phyloP scores from a whole-genome alignment of 2,888 invertebrate species.

The Euclidia mi region DNA sequence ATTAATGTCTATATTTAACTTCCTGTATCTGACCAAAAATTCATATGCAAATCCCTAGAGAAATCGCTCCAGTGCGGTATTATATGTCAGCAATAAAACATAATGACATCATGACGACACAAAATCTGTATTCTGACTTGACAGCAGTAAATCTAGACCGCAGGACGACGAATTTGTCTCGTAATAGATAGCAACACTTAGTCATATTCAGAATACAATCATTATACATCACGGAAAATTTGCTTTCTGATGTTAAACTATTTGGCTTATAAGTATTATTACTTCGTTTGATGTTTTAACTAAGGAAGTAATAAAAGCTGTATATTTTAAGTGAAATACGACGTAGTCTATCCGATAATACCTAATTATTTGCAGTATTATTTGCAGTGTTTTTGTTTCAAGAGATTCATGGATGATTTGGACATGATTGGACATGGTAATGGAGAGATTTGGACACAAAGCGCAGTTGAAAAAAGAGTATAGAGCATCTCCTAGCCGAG shows the following conservation, averaged over 20 bases:
- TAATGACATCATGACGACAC: constrained; percentile 62
- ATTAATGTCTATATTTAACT: constrained; percentile 44
- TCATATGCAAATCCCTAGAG: constrained; percentile 66
- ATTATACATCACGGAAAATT: constrained; percentile 45
- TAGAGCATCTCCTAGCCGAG: too few species aligned
- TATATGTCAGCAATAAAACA: constrained; percentile 61
- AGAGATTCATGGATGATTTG: too few species aligned
- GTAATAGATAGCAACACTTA: constrained; percentile 40
- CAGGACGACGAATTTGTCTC: constrained; percentile 53
- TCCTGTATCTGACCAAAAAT: constrained; percentile 56
- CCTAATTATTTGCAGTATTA: too few species aligned
- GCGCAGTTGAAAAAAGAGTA: too few species aligned
- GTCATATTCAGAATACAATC: constrained; percentile 38
- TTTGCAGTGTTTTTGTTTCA: too few species aligned
- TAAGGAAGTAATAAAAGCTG: too few species aligned
- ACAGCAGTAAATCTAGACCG: constrained; percentile 53
- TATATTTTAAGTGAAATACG: too few species aligned
- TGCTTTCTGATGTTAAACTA: background rate
- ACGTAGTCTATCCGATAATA: too few species aligned
- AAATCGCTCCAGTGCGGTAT: constrained; percentile 58
- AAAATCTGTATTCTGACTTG: constrained; percentile 46
- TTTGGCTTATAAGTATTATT: too few species aligned
- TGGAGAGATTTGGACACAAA: too few species aligned
- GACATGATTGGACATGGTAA: too few species aligned
- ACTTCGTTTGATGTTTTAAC: too few species aligned